These are phyloP conservation scores for Anorthoa munda DNA, from an alignment of 2,888 invertebrate genomes.

Conservation along the genomic window DNA sequence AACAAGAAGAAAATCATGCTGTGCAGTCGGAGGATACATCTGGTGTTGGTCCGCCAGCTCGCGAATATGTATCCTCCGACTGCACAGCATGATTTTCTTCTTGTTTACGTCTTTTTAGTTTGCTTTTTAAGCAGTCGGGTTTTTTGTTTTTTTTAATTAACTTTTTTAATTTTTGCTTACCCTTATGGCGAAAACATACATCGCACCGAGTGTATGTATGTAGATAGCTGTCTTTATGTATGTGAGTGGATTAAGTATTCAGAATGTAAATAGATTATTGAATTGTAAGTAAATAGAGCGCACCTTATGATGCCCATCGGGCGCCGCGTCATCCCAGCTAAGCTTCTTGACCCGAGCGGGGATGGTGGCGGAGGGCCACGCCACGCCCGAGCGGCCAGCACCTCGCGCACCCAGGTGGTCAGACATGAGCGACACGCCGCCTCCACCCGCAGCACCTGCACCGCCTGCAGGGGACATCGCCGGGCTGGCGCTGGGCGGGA, in stretches of 20 bases:
- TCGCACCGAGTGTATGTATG: no score
- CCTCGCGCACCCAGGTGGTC: slow-evolving; percentile 82
- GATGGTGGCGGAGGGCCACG: slow-evolving; percentile 93
- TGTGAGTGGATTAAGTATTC: neutral
- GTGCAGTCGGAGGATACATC: no score
- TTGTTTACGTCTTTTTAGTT: no score
- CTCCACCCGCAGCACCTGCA: slow-evolving; percentile 68
- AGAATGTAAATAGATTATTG: neutral
- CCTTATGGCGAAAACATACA: no score
- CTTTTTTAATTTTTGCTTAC: no score
- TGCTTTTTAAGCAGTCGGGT: no score
- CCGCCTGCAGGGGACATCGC: slow-evolving; percentile 61
- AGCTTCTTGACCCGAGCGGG: slow-evolving; percentile 94
- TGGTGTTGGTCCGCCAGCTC: no score
- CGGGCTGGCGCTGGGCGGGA: slow-evolving; percentile 69
- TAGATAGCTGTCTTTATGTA: no score
- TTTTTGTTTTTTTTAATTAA: no score
- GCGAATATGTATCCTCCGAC: no score
- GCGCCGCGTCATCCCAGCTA: slow-evolving; percentile 88
- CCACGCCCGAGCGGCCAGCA: slow-evolving; percentile 85
- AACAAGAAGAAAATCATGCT: no score
- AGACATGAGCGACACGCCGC: slow-evolving; percentile 79
- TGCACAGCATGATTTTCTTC: no score
- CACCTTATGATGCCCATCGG: slow-evolving; percentile 54
- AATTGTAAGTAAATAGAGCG: slow-evolving; percentile 22